Conservation (phyloP, 23 tunicate genomes). For the Halocynthia roretzi region DNA sequence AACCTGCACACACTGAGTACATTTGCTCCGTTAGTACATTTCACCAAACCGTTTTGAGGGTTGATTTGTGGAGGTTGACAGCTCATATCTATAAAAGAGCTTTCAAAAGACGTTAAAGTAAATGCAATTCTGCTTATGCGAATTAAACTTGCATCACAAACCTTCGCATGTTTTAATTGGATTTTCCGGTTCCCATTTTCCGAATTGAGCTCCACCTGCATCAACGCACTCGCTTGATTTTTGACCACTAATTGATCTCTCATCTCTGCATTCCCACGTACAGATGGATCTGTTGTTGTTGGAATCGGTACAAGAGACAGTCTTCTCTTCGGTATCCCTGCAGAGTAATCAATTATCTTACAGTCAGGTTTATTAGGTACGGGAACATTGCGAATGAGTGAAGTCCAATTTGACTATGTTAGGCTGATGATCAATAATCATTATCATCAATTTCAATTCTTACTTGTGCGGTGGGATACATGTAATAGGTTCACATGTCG, state of each 20-base stretch:
- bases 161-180: slow-evolving; percentile 9
- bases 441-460: neutral
- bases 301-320: slow-evolving; percentile 10
- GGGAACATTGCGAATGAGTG: too few species aligned
- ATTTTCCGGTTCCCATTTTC: slow-evolving; percentile 15
- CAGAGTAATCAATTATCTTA: neutral
- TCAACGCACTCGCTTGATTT: slow-evolving; percentile 17
- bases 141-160: neutral
- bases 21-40: slow-evolving; percentile 28
- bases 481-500: slow-evolving; percentile 28
- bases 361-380: neutral
- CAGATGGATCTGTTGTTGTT: slow-evolving; percentile 28
- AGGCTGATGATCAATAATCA: neutral
- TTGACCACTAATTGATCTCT: slow-evolving; percentile 3
- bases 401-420: neutral
- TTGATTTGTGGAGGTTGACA: slow-evolving; percentile 39
- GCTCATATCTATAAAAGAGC: neutral
- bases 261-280: slow-evolving; percentile 29
- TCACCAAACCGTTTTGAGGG: slow-evolving; percentile 31
- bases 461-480: slow-evolving; percentile 24
- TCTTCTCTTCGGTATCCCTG: slow-evolving; percentile 11
- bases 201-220: slow-evolving; percentile 10
- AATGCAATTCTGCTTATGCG: neutral
- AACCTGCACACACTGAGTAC: slow-evolving; percentile 28
- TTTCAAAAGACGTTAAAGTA: too few species aligned